A percentile compares a stretch with the other conserved stretches of the same genome.
phyloP scores from a whole-genome alignment of 2,113 vertebrate genomes.

The Lepidothrix coronata region DNA sequence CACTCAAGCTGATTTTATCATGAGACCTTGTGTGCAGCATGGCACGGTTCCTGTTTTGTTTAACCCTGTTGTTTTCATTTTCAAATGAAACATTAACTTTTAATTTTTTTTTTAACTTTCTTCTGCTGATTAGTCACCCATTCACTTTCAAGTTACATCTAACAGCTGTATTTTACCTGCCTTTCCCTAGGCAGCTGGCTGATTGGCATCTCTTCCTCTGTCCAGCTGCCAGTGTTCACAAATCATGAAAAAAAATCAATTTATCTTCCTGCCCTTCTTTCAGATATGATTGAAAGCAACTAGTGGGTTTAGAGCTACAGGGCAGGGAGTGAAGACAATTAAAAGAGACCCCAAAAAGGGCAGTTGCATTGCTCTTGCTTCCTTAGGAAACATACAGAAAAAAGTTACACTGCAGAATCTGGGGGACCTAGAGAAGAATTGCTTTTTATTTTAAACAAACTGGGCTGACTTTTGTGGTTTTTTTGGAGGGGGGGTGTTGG shows the following conservation, averaged over 20 bases:
- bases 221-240: neutral
- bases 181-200: neutral
- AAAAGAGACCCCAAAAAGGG: neutral
- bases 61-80: neutral
- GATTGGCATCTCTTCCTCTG: neutral
- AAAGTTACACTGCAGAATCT: neutral
- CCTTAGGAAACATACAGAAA: neutral
- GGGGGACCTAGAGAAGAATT: neutral
- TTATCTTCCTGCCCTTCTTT: neutral
- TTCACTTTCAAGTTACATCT: neutral
- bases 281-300: neutral
- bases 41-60: neutral
- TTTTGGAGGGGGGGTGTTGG: accelerated
- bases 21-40: neutral
- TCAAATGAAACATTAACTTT: neutral
- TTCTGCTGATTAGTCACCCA: neutral
- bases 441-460: neutral
- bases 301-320: neutral
- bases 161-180: neutral
- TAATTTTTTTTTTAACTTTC: neutral
- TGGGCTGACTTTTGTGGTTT: neutral
- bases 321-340: neutral
- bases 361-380: accelerated
- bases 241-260: neutral
- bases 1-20: neutral